These are phyloP conservation scores for Graptemys geographica DNA, from an alignment of 2,797 vertebrate species.

Conservation along the genomic window DNA sequence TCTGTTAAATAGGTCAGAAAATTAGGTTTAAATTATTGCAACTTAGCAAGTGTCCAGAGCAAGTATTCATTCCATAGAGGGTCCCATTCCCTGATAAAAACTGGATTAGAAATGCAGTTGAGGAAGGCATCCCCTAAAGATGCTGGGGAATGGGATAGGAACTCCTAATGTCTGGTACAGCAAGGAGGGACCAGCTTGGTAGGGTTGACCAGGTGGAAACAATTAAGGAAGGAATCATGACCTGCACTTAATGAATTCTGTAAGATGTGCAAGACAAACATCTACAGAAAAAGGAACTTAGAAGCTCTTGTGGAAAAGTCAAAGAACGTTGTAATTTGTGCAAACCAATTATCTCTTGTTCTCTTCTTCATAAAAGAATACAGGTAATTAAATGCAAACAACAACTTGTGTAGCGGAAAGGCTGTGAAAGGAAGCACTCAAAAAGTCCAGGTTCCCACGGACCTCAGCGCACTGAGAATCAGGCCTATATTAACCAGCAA, in stretches of 20 bases:
- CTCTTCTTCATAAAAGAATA: not conserved
- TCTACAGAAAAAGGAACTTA: not conserved
- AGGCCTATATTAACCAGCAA: not conserved
- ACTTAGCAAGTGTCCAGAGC: too few relatives aligned
- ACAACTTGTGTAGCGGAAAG: not conserved
- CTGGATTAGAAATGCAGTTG: too few relatives aligned
- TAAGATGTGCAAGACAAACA: not conserved
- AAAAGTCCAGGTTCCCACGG: not conserved
- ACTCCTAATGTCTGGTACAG: too few relatives aligned
- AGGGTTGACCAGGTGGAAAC: not conserved
- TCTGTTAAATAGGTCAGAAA: too few relatives aligned
- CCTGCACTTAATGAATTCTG: not conserved
- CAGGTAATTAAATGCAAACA: not conserved
- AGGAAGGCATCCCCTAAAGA: too few relatives aligned
- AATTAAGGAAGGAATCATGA: not conserved
- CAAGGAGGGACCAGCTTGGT: too few relatives aligned
- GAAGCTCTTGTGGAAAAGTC: conserved; percentile 4
- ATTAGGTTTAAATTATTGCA: too few relatives aligned
- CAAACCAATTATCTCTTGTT: not conserved
- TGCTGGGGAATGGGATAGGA: too few relatives aligned
- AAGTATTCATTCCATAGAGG: too few relatives aligned
- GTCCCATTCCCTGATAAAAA: too few relatives aligned
- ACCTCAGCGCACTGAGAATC: fast-evolving
- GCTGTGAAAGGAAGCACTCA: not conserved
- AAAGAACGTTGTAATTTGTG: not conserved